Percentiles rank a stretch among this genome's conserved stretches.
These are phyloP conservation scores for Lepidurus couesii DNA, from an alignment of 1,140 invertebrate species.

Conservation along the genomic window DNA sequence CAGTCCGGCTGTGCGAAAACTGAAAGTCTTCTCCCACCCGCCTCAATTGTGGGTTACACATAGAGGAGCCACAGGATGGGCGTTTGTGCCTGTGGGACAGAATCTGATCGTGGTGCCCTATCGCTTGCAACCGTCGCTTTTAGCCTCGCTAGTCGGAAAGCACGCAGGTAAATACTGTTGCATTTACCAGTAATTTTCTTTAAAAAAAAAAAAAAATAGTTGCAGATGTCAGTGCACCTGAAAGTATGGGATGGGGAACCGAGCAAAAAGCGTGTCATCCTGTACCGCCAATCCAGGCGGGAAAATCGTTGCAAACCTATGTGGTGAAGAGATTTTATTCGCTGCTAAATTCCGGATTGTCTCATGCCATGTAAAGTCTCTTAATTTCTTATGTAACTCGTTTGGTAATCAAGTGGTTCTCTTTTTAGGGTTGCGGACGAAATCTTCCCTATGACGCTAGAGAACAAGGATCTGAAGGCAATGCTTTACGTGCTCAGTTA, in stretches of 20 bases:
- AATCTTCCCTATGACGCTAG: background rate
- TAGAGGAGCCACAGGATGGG: background rate
- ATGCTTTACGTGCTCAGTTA: background rate
- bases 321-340: background rate
- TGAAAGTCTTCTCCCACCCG: background rate
- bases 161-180: conserved; percentile 10
- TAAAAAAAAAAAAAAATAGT: background rate
- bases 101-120: background rate
- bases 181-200: background rate
- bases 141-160: background rate
- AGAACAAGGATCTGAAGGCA: background rate
- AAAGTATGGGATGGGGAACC: background rate
- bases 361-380: background rate
- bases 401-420: background rate
- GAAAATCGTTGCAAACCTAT: background rate
- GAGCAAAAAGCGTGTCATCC: background rate
- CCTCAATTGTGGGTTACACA: background rate
- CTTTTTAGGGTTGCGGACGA: background rate
- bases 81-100: background rate
- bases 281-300: background rate
- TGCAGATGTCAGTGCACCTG: background rate
- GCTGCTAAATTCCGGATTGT: background rate
- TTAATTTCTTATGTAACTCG: background rate
- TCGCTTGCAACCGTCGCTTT: background rate
- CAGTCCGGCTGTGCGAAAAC: background rate